phyloP scores from a whole-genome alignment of 2,113 vertebrate species.

The Athene cunicularia region DNA sequence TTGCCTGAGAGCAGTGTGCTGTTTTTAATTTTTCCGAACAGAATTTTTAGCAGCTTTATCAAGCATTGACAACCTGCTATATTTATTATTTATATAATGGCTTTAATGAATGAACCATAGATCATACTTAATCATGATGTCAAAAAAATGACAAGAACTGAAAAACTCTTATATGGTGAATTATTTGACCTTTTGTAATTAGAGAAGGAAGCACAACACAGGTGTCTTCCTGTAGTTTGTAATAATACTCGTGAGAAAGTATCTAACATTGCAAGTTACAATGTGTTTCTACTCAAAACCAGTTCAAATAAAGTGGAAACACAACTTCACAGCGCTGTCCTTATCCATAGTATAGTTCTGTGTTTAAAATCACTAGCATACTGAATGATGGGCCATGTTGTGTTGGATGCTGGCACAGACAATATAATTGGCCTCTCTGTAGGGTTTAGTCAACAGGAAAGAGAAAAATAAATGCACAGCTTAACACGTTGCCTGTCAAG shows the following conservation, averaged over 20 bases:
- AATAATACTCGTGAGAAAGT: constrained; percentile 53
- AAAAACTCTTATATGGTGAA: constrained; percentile 30
- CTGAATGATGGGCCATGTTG: not conserved
- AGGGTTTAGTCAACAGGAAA: not conserved
- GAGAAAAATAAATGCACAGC: not conserved
- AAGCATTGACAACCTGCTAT: constrained; percentile 45
- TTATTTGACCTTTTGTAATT: constrained; percentile 64
- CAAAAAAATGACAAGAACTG: constrained; percentile 45
- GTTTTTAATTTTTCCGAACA: not conserved
- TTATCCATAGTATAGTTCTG: constrained; percentile 15
- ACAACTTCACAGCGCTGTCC: not conserved
- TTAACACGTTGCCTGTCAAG: not conserved
- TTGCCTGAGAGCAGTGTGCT: not conserved
- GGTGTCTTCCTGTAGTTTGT: constrained; percentile 70
- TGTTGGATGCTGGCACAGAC: constrained; percentile 43
- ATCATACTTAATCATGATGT: constrained; percentile 56
- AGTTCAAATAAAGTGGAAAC: constrained; percentile 58
- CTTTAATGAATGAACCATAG: constrained; percentile 55
- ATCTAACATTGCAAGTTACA: not conserved
- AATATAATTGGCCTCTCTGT: constrained; percentile 38
- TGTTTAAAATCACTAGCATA: constrained; percentile 46
- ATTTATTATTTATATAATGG: constrained; percentile 65
- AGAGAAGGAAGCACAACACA: constrained; percentile 48
- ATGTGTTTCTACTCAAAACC: constrained; percentile 70
- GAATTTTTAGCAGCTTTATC: constrained; percentile 45